These are phyloP conservation scores for Menura novaehollandiae DNA, from an alignment of 2,113 vertebrate genomes.

Conservation along the genomic window DNA sequence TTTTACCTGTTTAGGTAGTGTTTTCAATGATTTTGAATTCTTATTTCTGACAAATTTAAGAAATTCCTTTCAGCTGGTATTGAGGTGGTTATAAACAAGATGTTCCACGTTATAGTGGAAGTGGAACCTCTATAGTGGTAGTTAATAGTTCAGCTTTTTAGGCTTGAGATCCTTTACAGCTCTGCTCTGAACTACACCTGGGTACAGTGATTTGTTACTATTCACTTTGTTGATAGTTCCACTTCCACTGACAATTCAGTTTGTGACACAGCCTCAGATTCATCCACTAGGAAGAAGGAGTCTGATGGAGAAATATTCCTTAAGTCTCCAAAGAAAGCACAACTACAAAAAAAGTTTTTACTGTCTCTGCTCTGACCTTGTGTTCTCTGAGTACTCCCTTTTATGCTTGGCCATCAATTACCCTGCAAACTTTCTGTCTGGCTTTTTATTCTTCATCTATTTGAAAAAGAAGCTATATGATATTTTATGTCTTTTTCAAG, in stretches of 20 bases:
- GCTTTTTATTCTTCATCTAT: not conserved
- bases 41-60: not conserved
- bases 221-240: not conserved
- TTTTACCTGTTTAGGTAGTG: not conserved
- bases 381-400: not conserved
- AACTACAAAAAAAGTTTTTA: not conserved
- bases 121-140: too few relatives aligned
- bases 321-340: not conserved
- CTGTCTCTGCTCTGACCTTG: not conserved
- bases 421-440: not conserved
- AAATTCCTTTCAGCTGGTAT: not conserved
- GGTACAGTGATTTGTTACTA: not conserved
- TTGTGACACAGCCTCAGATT: not conserved
- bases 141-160: not conserved
- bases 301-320: not conserved
- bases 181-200: not conserved
- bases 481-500: not conserved
- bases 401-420: not conserved
- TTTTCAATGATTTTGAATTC: not conserved
- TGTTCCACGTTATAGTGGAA: rapidly evolving
- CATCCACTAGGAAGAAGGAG: not conserved
- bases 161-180: not conserved
- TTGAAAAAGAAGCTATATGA: not conserved
- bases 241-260: not conserved
- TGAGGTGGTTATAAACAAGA: not conserved